Conservation (phyloP, 1,140 invertebrate species). For the Bombus fervidus region DNA sequence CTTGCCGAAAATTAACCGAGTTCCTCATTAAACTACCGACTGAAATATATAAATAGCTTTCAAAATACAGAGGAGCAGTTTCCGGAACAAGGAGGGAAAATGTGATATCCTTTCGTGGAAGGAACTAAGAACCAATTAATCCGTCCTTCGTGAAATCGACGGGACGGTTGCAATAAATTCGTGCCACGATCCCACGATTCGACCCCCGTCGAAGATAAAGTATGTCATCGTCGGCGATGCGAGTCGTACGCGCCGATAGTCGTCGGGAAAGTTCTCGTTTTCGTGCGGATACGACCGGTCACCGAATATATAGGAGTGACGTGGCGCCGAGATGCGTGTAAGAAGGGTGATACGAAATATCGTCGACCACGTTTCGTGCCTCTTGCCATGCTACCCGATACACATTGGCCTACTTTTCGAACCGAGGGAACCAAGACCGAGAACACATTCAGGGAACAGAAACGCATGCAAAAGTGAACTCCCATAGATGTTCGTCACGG, state of each 20-base stretch:
- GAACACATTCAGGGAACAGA: neutral
- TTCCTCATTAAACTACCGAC: too few relatives aligned
- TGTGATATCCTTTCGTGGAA: neutral
- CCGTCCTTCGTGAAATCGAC: conserved; percentile 20
- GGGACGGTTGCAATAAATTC: conserved; percentile 28
- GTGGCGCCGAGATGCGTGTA: conserved; percentile 51
- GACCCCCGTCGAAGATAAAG: conserved; percentile 46
- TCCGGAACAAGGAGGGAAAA: neutral
- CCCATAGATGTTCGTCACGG: neutral
- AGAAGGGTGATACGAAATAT: conserved; percentile 51
- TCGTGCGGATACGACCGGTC: conserved; percentile 22
- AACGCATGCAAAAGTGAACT: neutral
- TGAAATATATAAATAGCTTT: too few relatives aligned
- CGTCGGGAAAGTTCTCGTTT: conserved; percentile 46
- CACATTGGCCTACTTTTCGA: conserved; percentile 51
- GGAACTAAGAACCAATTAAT: conserved; percentile 25
- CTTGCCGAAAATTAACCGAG: too few relatives aligned
- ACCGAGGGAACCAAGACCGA: neutral
- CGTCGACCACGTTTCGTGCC: conserved; percentile 28
- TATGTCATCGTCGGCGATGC: conserved; percentile 51
- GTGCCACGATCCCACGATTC: conserved; percentile 15
- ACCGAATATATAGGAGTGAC: conserved; percentile 49
- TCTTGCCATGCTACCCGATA: conserved; percentile 1
- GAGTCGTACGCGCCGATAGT: conserved; percentile 39
- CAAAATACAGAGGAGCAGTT: neutral